A percentile compares a stretch with the other conserved stretches of the same genome.
These are phyloP conservation scores for Sylvia atricapilla DNA, from an alignment of 2,113 vertebrate genomes.

Conservation along the genomic window DNA sequence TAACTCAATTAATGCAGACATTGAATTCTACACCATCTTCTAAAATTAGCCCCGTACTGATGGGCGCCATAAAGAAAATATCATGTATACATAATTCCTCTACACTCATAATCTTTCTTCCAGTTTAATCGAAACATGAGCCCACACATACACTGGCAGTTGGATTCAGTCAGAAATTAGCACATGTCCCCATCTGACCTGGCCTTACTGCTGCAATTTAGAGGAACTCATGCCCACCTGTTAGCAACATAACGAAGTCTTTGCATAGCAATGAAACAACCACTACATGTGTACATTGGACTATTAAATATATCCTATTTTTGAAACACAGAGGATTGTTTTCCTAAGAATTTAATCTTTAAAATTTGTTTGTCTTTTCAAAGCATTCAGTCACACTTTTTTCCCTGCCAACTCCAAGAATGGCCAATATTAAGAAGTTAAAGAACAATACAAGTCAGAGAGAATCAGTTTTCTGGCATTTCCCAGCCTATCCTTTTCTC, in stretches of 20 bases:
- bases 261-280: neutral
- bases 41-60: neutral
- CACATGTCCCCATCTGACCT: neutral
- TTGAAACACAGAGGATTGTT: neutral
- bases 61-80: neutral
- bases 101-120: neutral
- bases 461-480: neutral
- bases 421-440: neutral
- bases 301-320: neutral
- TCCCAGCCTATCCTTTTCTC: neutral
- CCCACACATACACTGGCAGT: neutral
- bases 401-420: neutral
- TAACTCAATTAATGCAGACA: conserved; percentile 18
- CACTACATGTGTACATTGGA: neutral
- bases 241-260: neutral
- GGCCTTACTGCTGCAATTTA: neutral
- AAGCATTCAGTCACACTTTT: neutral
- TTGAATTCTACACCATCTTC: neutral
- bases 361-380: neutral
- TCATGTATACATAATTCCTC: neutral
- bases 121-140: conserved; percentile 1
- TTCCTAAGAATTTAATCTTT: neutral
- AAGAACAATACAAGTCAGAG: neutral
- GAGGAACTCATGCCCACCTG: neutral
- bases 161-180: conserved; percentile 29